phyloP scores from a whole-genome alignment of 2,797 vertebrate genomes.

The Centroberyx gerrardi region DNA sequence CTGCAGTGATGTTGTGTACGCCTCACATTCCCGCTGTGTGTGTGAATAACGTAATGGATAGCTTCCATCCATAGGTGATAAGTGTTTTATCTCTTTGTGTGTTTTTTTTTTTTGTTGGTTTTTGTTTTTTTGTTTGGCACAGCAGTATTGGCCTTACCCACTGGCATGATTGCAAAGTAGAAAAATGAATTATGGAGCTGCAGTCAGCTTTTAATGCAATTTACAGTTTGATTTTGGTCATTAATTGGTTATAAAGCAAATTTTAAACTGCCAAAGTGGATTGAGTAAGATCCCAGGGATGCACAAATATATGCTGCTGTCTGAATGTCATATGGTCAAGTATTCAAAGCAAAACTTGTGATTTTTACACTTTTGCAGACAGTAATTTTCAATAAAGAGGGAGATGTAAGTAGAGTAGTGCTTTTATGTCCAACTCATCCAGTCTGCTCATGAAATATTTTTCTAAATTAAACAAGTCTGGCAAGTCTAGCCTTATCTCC shows the following conservation, averaged over 20 bases:
- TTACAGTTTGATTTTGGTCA: conserved; percentile 10
- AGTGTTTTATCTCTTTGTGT: background rate
- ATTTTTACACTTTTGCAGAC: conserved; percentile 33
- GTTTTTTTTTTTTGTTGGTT: background rate
- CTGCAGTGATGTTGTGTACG: conserved; percentile 41
- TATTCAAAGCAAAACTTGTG: conserved; percentile 24
- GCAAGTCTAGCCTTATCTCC: background rate
- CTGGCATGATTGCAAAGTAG: conserved; percentile 6
- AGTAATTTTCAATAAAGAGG: conserved; percentile 16
- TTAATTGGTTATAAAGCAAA: conserved; percentile 19
- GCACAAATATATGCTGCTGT: conserved; percentile 13
- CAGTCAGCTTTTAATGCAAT: conserved; percentile 31
- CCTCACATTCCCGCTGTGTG: conserved; percentile 25
- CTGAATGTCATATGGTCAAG: conserved; percentile 5
- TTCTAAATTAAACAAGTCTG: conserved; percentile 1
- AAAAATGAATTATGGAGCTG: conserved; percentile 6
- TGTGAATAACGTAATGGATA: conserved; percentile 7
- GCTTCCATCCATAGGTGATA: conserved; percentile 18
- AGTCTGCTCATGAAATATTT: conserved; percentile 4
- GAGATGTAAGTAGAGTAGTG: conserved; percentile 2
- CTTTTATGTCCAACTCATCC: conserved; percentile 22
- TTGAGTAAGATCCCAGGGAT: background rate
- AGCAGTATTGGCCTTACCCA: conserved; percentile 49
- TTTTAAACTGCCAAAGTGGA: conserved; percentile 11
- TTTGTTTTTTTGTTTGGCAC: background rate